Evolutionary conservation across 1,140 invertebrate genomes (phyloP).

Genomic region (Piezodorus guildinii): DNA sequence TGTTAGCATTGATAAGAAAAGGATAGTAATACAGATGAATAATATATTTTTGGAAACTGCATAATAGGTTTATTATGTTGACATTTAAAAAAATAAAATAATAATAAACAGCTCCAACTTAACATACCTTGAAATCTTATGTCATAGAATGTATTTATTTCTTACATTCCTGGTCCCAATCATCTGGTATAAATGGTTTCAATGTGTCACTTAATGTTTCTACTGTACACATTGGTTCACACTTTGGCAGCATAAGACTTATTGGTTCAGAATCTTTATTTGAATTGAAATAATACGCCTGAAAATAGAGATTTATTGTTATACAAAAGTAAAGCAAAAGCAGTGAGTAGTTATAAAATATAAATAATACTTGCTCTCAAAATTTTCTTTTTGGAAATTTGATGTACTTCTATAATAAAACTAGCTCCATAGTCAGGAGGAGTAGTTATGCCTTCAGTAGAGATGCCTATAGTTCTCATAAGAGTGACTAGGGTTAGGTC

Average conservation of each 20-base stretch:
- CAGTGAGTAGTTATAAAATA: not conserved
- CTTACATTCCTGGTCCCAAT: conserved; percentile 19
- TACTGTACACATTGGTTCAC: conserved; percentile 5
- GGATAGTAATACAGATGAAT: no score
- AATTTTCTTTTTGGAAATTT: not conserved
- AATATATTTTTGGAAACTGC: no score
- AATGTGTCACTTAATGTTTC: not conserved
- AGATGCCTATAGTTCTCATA: conserved; percentile 52
- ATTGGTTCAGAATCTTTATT: conserved; percentile 1
- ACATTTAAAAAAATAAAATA: no score
- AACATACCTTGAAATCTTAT: no score
- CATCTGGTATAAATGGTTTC: conserved; percentile 10
- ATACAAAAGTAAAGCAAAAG: not conserved
- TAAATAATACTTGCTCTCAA: conserved; percentile 6
- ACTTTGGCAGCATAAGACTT: conserved; percentile 3
- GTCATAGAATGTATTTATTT: not conserved
- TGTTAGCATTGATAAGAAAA: no score
- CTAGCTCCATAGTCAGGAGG: conserved; percentile 58
- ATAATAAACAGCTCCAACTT: no score
- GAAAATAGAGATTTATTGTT: not conserved
- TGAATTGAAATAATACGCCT: conserved; percentile 10
- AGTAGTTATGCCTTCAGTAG: conserved; percentile 38
- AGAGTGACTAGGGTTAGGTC: conserved; percentile 60
- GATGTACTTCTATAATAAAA: conserved; percentile 50
- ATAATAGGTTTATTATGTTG: no score